Base-by-base conservation (phyloP, 2,888 invertebrate species). In the Cosmia pyralina region DNA sequence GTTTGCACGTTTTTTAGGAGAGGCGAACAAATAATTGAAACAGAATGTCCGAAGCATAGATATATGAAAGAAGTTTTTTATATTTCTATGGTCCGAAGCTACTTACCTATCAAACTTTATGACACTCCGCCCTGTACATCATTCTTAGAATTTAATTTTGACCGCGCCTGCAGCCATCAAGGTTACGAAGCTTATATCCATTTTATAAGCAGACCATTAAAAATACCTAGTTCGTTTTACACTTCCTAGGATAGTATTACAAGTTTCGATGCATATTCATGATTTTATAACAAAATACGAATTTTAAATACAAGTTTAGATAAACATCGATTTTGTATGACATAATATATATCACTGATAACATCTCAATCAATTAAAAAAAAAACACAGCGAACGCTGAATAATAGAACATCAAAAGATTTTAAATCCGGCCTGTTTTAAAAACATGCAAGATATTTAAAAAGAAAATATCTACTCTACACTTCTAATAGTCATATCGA, bases 161-260 rank as follows among this genome's bases (percentile, higher is more conserved):
- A 50, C 22, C 10, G 17, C 41, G 13, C 70, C 48, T 59, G 52
- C n/a, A 55, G 17, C 15, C 17, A 64, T 15, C 4, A 62, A 60
- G 28, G 50, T 60, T 38, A 50, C 17, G 46, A 73, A 53, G 2
- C 4, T 34, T 34, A 34, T 2, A n/a, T n/a, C 34, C 34, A 34
- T 34, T 34, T 44, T 38, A 34, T 28, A 44, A 15, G 22, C 34
- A n/a, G 10, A 34, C 19, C 13, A 65, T 41, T 34, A 74, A 50
- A 52, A 59, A 50, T 8, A 41, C 28, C 28, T 28, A 28, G 15
- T 48, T 66, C 5, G 22, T 41, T 60, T 64, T 38, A 63, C 38
- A 68, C 46, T 77, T 81, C 76, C 64, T 65, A 52, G 55, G 55
- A 79, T 81, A 48, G 52, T 58, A 53, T 82, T 82, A 64, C 82